Evolutionary conservation across 2,113 vertebrate species (phyloP).

Genomic region (Lipophrys pholis): DNA sequence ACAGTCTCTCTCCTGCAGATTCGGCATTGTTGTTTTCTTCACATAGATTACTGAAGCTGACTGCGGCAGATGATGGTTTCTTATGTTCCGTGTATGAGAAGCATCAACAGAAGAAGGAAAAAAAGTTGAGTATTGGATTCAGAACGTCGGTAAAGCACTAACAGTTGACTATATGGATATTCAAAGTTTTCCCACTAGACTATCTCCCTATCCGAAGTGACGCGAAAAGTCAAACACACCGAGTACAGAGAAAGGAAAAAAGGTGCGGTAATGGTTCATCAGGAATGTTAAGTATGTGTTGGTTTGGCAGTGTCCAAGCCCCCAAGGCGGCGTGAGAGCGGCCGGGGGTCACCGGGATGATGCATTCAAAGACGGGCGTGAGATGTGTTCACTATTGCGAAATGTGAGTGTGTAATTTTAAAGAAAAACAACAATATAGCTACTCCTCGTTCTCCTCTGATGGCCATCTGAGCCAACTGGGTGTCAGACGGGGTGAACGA

Average conservation of each 20-base stretch:
- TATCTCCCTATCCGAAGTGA: slow-evolving; percentile 38
- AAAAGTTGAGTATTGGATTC: slow-evolving; percentile 55
- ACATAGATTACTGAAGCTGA: slow-evolving; percentile 63
- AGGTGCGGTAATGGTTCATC: slow-evolving; percentile 42
- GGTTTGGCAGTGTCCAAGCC: slow-evolving; percentile 83
- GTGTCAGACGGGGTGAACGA: slow-evolving; percentile 52
- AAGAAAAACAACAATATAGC: slow-evolving; percentile 80
- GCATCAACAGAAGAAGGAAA: slow-evolving; percentile 22
- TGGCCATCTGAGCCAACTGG: slow-evolving; percentile 6
- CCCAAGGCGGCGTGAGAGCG: slow-evolving; percentile 54
- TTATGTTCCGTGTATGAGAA: slow-evolving; percentile 51
- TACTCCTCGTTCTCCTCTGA: slow-evolving; percentile 61
- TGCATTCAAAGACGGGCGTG: slow-evolving; percentile 61
- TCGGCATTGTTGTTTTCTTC: slow-evolving; percentile 75
- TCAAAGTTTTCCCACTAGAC: slow-evolving; percentile 23
- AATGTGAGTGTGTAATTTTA: slow-evolving; percentile 65
- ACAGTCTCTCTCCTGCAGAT: slow-evolving; percentile 68
- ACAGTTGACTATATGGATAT: slow-evolving; percentile 63
- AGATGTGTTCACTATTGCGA: slow-evolving; percentile 61
- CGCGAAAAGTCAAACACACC: slow-evolving; percentile 57
- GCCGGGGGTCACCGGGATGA: slow-evolving; percentile 74
- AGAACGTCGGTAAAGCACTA: slow-evolving; percentile 59
- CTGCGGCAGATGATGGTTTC: slow-evolving; percentile 68
- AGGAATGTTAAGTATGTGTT: slow-evolving; percentile 61
- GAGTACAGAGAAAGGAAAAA: slow-evolving; percentile 62